Conservation (phyloP, 2,797 vertebrate species). For the Glossophaga mutica region DNA sequence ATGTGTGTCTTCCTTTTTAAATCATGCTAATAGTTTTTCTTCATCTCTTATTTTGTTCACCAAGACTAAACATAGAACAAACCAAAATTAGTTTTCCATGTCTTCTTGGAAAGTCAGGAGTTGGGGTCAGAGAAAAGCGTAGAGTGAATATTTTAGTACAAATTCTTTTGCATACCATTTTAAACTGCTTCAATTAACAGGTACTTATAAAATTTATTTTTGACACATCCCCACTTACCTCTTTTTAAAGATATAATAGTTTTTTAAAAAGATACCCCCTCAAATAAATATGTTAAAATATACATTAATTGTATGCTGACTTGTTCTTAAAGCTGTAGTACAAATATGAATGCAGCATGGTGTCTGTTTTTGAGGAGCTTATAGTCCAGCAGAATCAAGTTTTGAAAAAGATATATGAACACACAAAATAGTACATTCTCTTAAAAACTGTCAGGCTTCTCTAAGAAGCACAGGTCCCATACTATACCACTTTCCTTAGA, state of each 20-base stretch:
- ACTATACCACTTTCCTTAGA: not conserved
- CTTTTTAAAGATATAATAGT: not conserved
- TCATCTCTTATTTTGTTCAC: conserved; percentile 20
- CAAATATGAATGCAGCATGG: not conserved
- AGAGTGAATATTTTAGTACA: not conserved
- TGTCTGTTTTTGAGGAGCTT: not conserved
- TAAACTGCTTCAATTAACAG: not conserved
- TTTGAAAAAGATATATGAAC: not conserved
- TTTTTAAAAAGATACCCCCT: not conserved
- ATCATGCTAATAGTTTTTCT: conserved; percentile 19
- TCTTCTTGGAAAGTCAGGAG: not conserved
- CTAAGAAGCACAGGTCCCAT: not conserved
- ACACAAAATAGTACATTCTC: not conserved
- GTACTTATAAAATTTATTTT: not conserved
- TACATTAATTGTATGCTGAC: not conserved
- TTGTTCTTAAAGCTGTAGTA: not conserved
- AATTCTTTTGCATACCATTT: not conserved
- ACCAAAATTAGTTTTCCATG: not conserved
- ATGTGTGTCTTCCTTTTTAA: not conserved
- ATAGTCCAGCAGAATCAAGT: not conserved
- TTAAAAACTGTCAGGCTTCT: not conserved
- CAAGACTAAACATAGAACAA: not conserved
- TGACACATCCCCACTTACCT: not conserved
- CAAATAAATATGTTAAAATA: conserved; percentile 2
- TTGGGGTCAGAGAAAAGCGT: not conserved